Evolutionary conservation across 2,888 invertebrate species (phyloP), one percentile per base, ranked within the genome.

Genomic region (Ichneumoninae sp.): DNA sequence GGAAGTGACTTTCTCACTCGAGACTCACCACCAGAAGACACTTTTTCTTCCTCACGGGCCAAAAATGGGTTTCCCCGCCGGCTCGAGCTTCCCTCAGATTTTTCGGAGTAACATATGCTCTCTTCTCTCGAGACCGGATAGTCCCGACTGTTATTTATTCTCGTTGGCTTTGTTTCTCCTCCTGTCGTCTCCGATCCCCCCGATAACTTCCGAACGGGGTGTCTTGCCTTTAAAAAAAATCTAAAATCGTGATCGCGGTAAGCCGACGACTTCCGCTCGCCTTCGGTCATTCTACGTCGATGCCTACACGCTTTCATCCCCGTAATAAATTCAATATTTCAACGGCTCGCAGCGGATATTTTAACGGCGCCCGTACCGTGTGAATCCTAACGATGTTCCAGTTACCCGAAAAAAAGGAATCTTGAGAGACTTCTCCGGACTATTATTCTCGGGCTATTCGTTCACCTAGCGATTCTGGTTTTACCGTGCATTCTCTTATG

Each of bases 1-100:
- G 83, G 83, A 83, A 83, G 79, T 79, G 57, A 83, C 79, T 83
- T 74, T 83, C 74, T 70, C 60, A 69, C 50, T 60, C 52, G 69
- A 75, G 52, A 10, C 63, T 19, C 60, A 60, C 33, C n/a, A 54
- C 26, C 57, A 40, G 5, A 54, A 66, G 68, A 75, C 66, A 44
- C 40, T 33, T 66, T 68, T 54, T 47, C 22, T 40, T 68, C 40
- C 5, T 16, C 44, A 30, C 40, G 6, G n/a, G 22, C 47, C 8
- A 40, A 22, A 26, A 57, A 57, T 57, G 26, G 22, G 26, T 26
- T 26, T 22, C 57, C 57, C 57, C 26, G 19, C 57, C 57, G 26
- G 22, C 26, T 26, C 57, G 57, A 57, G 26, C 10, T 10, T 57
- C 57, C 4, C 16, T 57, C n/a, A 71, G 57, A 71, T 57, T 77